Evolutionary conservation across 2,888 invertebrate species (phyloP).

Genomic region (Melanostoma scalare): DNA sequence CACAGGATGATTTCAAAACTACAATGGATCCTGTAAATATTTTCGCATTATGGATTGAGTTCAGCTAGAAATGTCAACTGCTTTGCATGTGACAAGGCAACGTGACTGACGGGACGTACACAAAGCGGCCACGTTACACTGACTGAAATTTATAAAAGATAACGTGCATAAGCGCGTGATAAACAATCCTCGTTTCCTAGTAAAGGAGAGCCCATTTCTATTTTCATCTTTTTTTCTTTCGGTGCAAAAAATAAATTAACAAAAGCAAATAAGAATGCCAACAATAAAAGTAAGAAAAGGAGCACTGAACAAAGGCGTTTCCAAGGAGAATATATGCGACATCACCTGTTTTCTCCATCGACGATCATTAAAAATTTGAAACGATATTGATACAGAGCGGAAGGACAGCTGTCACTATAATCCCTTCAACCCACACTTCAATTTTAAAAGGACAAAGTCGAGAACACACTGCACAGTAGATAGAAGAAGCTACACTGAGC

Average conservation of each 20-base stretch:
- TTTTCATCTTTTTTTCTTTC: conserved; percentile 25
- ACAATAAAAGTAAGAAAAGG: conserved; percentile 16
- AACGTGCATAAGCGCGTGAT: conserved; percentile 56
- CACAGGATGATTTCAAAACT: conserved; percentile 24
- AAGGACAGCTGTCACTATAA: conserved; percentile 66
- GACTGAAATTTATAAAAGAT: conserved; percentile 36
- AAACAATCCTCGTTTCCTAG: conserved; percentile 27
- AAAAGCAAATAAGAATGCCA: background rate
- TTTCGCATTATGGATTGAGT: conserved; percentile 16
- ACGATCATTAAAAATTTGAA: conserved; percentile 66
- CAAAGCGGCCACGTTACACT: conserved; percentile 44
- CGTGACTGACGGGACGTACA: conserved; percentile 47
- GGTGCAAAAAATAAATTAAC: background rate
- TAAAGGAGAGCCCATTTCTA: conserved; percentile 1
- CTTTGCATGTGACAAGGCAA: conserved; percentile 60
- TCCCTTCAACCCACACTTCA: conserved; percentile 30
- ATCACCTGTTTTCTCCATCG: conserved; percentile 63
- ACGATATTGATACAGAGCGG: conserved; percentile 62
- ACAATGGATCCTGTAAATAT: conserved; percentile 25
- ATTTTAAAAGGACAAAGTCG: conserved; percentile 21
- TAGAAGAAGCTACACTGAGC: background rate
- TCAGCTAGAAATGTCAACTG: conserved; percentile 28
- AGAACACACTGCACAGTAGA: background rate
- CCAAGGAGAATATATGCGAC: conserved; percentile 51
- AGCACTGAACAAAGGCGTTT: conserved; percentile 53